phyloP scores from a whole-genome alignment of 2,113 vertebrate species.

The Tragelaphus imberbis region DNA sequence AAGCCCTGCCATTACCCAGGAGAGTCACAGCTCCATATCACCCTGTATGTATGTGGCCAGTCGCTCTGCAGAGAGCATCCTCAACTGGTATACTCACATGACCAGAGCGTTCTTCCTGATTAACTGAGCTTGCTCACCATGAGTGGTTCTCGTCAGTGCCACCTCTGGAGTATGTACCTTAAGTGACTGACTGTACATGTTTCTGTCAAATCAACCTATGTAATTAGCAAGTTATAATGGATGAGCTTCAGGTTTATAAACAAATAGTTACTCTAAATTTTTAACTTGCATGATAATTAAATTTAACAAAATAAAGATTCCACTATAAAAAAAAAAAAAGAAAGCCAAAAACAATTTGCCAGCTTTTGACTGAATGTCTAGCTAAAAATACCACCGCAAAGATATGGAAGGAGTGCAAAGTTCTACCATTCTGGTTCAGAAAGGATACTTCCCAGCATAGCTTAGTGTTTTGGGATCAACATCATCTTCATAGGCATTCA shows the following conservation, averaged over 20 bases:
- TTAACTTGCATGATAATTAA: not conserved
- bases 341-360: not conserved
- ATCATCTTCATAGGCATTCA: slow-evolving; percentile 90
- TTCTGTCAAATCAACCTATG: not conserved
- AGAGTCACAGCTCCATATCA: not conserved
- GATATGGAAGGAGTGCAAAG: not conserved
- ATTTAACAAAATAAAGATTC: not conserved
- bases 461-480: slow-evolving; percentile 83
- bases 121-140: accelerated
- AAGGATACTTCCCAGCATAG: slow-evolving; percentile 98
- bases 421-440: not conserved
- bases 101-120: not conserved
- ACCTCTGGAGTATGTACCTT: not conserved
- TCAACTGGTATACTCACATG: accelerated
- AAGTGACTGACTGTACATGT: not conserved
- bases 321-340: not conserved
- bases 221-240: not conserved
- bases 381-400: not conserved
- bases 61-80: not conserved
- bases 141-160: not conserved
- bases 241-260: not conserved
- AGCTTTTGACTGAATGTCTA: not conserved
- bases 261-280: not conserved
- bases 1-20: not conserved
- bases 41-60: not conserved